Percentiles rank a stretch among this genome's conserved stretches.
Evolutionary conservation across 2,797 vertebrate species (phyloP).

Genomic region (Danio aesculapii): DNA sequence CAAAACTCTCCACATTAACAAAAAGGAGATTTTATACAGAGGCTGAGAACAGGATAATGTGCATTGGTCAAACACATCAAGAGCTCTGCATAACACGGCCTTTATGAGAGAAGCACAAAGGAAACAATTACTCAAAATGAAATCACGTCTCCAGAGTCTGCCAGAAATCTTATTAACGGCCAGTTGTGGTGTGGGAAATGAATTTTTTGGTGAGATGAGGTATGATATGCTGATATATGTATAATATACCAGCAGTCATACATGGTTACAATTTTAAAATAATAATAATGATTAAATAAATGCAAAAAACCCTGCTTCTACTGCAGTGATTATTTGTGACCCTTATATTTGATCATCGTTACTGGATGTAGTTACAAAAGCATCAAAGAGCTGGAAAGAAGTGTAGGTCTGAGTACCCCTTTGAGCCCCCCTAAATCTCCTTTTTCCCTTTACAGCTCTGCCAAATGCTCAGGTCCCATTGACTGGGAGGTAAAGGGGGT

Average conservation of each 20-base stretch:
- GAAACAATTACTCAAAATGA: conserved; percentile 38
- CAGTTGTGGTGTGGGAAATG: conserved; percentile 9
- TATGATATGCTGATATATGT: background rate
- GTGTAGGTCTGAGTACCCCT: conserved; percentile 72
- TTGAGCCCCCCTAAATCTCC: conserved; percentile 72
- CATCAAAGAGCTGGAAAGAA: conserved; percentile 55
- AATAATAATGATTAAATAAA: background rate
- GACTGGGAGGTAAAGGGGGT: conserved; percentile 61
- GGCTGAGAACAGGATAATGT: background rate
- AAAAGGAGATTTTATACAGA: background rate
- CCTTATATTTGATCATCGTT: conserved; percentile 32
- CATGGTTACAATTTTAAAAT: background rate
- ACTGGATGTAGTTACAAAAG: conserved; percentile 70
- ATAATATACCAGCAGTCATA: background rate
- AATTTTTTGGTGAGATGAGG: conserved; percentile 1
- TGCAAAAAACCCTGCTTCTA: background rate
- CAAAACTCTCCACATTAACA: background rate
- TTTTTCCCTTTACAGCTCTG: conserved; percentile 71
- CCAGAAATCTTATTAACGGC: conserved; percentile 21
- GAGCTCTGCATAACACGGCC: background rate
- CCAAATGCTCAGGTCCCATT: conserved; percentile 80
- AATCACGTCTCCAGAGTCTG: conserved; percentile 20
- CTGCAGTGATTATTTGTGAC: background rate
- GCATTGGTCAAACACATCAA: background rate
- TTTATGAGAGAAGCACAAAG: conserved; percentile 31